A percentile compares a stretch with the other conserved stretches of the same genome.
phyloP scores from a whole-genome alignment of 2,888 invertebrate species.

The Chalcosyrphus nemorum region DNA sequence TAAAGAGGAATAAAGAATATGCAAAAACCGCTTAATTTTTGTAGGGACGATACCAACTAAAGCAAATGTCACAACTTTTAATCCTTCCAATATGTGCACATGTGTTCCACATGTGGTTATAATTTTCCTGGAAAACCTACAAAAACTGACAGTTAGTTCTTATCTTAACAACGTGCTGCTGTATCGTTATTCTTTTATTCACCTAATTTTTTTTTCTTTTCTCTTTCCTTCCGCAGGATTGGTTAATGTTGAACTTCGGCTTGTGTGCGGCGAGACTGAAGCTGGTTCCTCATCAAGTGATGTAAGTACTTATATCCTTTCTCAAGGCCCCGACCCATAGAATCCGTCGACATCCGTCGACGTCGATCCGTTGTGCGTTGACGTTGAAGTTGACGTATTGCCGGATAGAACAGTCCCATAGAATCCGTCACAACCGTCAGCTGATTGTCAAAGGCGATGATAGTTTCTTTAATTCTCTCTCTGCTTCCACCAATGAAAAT shows the following conservation, averaged over 20 bases:
- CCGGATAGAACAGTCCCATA: too few species aligned
- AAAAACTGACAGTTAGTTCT: conserved; percentile 39
- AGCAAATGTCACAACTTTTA: conserved; percentile 48
- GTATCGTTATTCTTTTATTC: conserved; percentile 35
- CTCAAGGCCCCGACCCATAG: too few species aligned
- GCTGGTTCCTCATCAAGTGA: conserved; percentile 59
- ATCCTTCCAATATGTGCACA: conserved; percentile 36
- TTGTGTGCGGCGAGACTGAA: conserved; percentile 57
- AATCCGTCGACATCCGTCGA: too few species aligned
- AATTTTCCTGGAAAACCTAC: conserved; percentile 27
- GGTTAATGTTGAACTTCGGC: conserved; percentile 66
- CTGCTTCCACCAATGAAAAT: too few species aligned
- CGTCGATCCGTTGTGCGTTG: too few species aligned
- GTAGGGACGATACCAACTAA: conserved; percentile 14
- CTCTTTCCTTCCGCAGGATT: conserved; percentile 14
- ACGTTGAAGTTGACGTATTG: too few species aligned
- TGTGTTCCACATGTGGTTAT: conserved; percentile 7
- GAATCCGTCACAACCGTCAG: too few species aligned
- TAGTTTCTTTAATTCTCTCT: too few species aligned
- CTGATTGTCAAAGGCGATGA: too few species aligned
- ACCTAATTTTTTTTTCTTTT: conserved; percentile 35
- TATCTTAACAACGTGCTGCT: conserved; percentile 26
- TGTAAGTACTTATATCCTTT: conserved; percentile 66
- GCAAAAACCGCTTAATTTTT: conserved; percentile 26
- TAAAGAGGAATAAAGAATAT: background rate